A percentile compares a stretch with the other conserved stretches of the same genome.
Conservation (phyloP, 2,888 invertebrate species). For the Bombyx huttoni region DNA sequence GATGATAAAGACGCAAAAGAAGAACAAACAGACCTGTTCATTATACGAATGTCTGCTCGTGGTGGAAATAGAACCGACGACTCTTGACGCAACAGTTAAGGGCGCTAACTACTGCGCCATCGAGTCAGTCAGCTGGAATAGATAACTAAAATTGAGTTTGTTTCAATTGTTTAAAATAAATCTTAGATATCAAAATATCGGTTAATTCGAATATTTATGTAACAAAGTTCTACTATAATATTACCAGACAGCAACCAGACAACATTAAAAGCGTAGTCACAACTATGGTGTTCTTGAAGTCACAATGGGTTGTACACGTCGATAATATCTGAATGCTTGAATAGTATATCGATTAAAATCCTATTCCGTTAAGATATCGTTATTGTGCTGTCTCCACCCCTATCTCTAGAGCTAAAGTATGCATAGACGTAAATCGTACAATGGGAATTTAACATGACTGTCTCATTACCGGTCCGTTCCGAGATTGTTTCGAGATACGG, state of each 20-base stretch:
- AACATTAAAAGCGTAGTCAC: constrained; percentile 27
- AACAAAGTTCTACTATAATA: background rate
- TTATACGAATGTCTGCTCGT: no score
- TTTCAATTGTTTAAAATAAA: no score
- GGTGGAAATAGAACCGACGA: no score
- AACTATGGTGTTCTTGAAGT: constrained; percentile 31
- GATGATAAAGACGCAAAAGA: no score
- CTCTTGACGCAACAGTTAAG: no score
- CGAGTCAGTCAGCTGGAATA: no score
- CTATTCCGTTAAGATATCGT: constrained; percentile 38
- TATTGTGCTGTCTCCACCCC: constrained; percentile 64
- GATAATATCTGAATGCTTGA: constrained; percentile 53
- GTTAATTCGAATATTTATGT: background rate
- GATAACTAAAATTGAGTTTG: no score
- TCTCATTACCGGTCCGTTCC: constrained; percentile 8
- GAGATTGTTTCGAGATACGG: constrained; percentile 14
- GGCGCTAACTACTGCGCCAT: no score
- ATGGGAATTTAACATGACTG: constrained; percentile 39
- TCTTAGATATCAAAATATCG: no score
- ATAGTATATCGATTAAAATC: constrained; percentile 45
- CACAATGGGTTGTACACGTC: constrained; percentile 46
- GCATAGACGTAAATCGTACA: constrained; percentile 40
- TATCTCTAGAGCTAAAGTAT: constrained; percentile 40
- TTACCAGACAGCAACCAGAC: constrained; percentile 14
- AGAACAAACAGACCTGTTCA: no score